Conservation (phyloP, 2,888 invertebrate species). For the Drosophila affinis region DNA sequence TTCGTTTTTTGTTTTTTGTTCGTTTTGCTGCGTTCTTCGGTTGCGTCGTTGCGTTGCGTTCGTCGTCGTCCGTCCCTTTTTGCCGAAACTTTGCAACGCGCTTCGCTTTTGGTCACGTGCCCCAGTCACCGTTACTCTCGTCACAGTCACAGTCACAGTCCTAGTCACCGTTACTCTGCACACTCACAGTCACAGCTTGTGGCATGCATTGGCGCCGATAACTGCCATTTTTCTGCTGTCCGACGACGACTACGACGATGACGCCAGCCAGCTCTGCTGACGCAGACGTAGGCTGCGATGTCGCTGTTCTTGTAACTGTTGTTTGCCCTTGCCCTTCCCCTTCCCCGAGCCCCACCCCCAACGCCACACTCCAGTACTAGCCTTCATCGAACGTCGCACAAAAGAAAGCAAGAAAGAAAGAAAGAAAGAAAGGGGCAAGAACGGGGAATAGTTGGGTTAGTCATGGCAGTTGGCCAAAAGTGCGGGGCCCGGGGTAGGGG, state of each 20-base stretch:
- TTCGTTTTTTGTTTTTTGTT: constrained; percentile 35
- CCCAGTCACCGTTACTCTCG: constrained; percentile 26
- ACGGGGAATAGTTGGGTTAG: constrained; percentile 43
- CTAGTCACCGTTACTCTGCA: constrained; percentile 1
- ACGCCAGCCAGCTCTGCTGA: constrained; percentile 3
- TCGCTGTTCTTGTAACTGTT: not conserved
- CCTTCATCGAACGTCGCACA: constrained; percentile 26
- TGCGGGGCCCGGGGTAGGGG: not conserved
- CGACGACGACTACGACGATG: constrained; percentile 15
- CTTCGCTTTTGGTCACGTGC: constrained; percentile 68
- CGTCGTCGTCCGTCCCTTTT: constrained; percentile 1
- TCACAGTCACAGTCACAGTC: constrained; percentile 61
- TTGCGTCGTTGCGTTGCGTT: not conserved
- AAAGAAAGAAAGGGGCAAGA: constrained; percentile 3
- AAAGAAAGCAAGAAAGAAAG: constrained; percentile 50
- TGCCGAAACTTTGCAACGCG: constrained; percentile 5
- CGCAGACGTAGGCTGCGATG: not conserved
- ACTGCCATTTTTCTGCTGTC: constrained; percentile 75
- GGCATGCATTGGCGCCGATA: constrained; percentile 80
- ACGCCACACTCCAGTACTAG: not conserved
- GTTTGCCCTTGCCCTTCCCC: too few species aligned
- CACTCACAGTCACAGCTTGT: not conserved
- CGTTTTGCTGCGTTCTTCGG: constrained; percentile 24
- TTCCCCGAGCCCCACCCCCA: not conserved
- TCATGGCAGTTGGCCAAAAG: constrained; percentile 56